Evolutionary conservation across 2,888 invertebrate species (phyloP).

Genomic region (Lasioglossum vierecki): DNA sequence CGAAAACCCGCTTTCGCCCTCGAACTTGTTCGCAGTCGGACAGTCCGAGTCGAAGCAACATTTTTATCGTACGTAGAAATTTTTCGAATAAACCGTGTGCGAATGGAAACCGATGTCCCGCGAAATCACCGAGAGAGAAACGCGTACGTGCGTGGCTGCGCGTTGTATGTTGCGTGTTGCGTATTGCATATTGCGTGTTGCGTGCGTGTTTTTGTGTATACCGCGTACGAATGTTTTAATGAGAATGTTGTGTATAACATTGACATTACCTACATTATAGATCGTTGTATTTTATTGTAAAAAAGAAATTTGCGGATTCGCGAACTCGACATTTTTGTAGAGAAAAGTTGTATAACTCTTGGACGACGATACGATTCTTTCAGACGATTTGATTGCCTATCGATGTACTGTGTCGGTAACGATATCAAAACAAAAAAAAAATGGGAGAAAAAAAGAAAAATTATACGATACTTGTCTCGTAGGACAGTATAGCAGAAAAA

Average conservation of each 20-base stretch:
- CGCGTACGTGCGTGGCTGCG: conserved; percentile 16
- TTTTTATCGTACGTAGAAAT: conserved; percentile 67
- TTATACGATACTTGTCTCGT: conserved; percentile 13
- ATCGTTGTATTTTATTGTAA: conserved; percentile 82
- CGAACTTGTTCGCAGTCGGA: neutral
- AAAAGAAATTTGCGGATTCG: conserved; percentile 66
- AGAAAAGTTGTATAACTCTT: conserved; percentile 72
- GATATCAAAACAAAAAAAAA: conserved; percentile 38
- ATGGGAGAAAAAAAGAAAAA: conserved; percentile 16
- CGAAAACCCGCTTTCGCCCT: neutral
- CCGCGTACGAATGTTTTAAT: conserved; percentile 32
- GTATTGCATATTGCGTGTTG: neutral
- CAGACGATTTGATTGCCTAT: conserved; percentile 69
- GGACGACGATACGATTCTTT: conserved; percentile 68
- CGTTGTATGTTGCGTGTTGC: conserved; percentile 10
- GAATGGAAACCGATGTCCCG: conserved; percentile 16
- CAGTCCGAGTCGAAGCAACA: conserved; percentile 60
- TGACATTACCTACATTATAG: conserved; percentile 60
- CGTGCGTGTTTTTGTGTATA: conserved; percentile 31
- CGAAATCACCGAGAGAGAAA: neutral
- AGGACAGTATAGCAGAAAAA: conserved; percentile 36
- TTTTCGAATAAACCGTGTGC: conserved; percentile 25
- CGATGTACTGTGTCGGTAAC: conserved; percentile 36
- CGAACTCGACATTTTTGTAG: conserved; percentile 79
- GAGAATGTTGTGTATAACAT: conserved; percentile 59